phyloP scores from a whole-genome alignment of 2,888 invertebrate species.

The Coleophora flavipennella region DNA sequence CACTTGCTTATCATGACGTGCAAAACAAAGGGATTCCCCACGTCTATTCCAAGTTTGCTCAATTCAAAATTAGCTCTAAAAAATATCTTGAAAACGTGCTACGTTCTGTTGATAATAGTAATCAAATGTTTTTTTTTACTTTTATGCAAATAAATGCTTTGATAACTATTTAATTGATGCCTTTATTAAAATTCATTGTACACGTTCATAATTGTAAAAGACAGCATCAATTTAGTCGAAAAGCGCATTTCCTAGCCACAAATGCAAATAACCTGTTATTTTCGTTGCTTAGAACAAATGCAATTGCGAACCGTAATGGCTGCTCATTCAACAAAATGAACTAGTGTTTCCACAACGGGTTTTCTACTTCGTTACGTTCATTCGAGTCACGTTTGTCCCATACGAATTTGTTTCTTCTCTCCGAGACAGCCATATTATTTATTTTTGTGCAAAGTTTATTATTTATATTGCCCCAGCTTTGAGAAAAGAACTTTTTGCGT shows the following conservation, averaged over 20 bases:
- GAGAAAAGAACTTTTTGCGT: conserved; percentile 2
- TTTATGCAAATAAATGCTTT: too few species aligned
- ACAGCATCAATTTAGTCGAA: neutral
- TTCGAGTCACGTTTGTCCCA: conserved; percentile 27
- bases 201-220: neutral
- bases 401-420: conserved; percentile 20
- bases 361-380: conserved; percentile 21
- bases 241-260: neutral
- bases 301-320: too few species aligned
- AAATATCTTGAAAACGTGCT: too few species aligned
- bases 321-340: conserved; percentile 11
- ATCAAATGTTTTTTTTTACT: too few species aligned
- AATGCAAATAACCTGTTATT: too few species aligned
- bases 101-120: too few species aligned
- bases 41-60: neutral
- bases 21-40: neutral
- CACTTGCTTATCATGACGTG: conserved; percentile 21
- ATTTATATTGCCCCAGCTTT: conserved; percentile 5
- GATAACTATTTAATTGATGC: too few species aligned
- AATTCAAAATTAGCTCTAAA: too few species aligned
- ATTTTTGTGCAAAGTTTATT: conserved; percentile 3
- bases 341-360: conserved; percentile 18
- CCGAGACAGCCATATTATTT: conserved; percentile 1
- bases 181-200: too few species aligned
- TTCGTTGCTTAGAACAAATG: too few species aligned